Conservation (phyloP, 2,888 invertebrate species). For the Pachliopta kotzebuea region DNA sequence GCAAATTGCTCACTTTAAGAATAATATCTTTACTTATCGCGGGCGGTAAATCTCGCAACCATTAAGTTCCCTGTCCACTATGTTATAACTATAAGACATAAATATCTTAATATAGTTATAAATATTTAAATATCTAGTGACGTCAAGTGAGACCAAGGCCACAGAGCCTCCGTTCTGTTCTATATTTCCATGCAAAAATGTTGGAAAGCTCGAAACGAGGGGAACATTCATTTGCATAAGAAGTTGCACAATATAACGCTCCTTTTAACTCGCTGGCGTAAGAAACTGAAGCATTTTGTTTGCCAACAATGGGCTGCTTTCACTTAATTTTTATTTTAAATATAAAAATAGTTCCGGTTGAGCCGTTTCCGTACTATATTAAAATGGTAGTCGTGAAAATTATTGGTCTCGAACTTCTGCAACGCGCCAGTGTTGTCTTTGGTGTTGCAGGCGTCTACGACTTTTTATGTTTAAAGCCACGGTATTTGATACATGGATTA, state of each 20-base stretch:
- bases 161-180: slow-evolving; percentile 49
- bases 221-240: slow-evolving; percentile 65
- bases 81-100: not conserved
- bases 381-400: not conserved
- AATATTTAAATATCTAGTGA: slow-evolving; percentile 24
- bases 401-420: not conserved
- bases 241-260: slow-evolving; percentile 43
- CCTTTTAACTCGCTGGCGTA: slow-evolving; percentile 50
- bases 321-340: slow-evolving; percentile 12
- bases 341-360: slow-evolving; percentile 3
- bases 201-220: slow-evolving; percentile 56
- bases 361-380: not conserved
- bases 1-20: too few species aligned
- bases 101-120: slow-evolving; percentile 34
- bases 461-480: too few species aligned
- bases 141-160: slow-evolving; percentile 35
- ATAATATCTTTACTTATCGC: too few species aligned
- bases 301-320: slow-evolving; percentile 54
- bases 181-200: slow-evolving; percentile 59
- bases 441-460: too few species aligned
- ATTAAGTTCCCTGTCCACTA: too few species aligned
- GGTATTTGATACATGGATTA: too few species aligned
- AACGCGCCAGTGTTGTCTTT: too few species aligned
- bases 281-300: slow-evolving; percentile 46
- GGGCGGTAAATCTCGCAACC: too few species aligned